Evolutionary conservation across 2,888 invertebrate genomes (phyloP), one percentile per base, ranked within the genome.

Genomic region (Cyaniris semiargus): DNA sequence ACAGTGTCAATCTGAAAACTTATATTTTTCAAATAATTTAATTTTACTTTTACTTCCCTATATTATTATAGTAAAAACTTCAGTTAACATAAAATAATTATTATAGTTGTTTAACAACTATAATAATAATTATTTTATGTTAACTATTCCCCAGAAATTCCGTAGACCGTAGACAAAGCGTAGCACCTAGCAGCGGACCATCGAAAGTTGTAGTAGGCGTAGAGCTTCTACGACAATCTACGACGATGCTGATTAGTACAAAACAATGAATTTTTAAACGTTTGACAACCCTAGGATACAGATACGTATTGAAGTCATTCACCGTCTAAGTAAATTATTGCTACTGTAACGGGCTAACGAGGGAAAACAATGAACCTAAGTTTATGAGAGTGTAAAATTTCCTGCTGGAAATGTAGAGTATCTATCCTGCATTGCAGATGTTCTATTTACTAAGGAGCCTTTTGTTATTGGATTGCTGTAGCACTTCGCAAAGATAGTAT

Each of bases 291-390:
- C 74, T 53, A 74, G 44, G 44, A 72, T 23, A 31, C 74, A 74
- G 48, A 18, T 53, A 74, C 53, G 21, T 53, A 72, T 38, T 44
- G 18, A 74, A 74, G 74, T 74, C 74, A 27, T 74, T 74, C 74
- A 72, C 44, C 72, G 72, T 44, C 23, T 72, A 38, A 38, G 72
- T 48, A 72, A 72, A 72, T 72, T 66, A 66, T 66, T 44, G 72
- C 72, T 48, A 48, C 72, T 72, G 44, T 48, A 72, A 44, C 23
- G 23, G 72, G 31, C 72, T 72, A 23, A 72, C 23, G 72, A 72
- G 44, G 72, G 48, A 72, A 72, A 44, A 72, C 72, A 72, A 48
- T 72, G 72, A 72, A 72, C 48, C 72, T 21, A 38, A 38, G 44
- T 48, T 66, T 21, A 72, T 44, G 44, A 38, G 44, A 48, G 15